phyloP scores from a whole-genome alignment of 2,888 invertebrate genomes.

The Eumacrocentrus americanus region DNA sequence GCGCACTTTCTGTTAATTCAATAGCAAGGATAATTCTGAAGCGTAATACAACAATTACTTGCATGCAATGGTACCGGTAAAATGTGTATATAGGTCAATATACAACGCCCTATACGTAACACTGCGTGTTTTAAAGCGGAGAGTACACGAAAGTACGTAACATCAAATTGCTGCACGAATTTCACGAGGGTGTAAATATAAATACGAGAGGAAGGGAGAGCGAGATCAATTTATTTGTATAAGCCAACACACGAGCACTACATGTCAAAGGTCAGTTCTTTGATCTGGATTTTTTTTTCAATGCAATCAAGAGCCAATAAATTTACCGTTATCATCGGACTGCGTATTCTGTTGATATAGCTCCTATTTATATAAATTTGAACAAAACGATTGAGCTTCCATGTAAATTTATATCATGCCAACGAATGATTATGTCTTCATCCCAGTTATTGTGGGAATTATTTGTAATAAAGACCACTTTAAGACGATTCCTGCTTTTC shows the following conservation, averaged over 20 bases:
- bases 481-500: no score
- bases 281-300: no score
- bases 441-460: background rate
- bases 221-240: conserved; percentile 2
- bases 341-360: no score
- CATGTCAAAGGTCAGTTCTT: no score
- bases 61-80: conserved; percentile 22
- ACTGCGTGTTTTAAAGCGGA: conserved; percentile 4
- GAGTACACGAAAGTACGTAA: conserved; percentile 4
- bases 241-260: no score
- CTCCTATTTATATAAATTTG: conserved; percentile 6
- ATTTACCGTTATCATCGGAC: background rate
- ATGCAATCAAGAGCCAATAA: no score
- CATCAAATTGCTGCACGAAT: no score
- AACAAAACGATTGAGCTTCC: conserved; percentile 14
- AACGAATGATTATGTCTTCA: background rate
- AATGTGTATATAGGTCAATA: no score
- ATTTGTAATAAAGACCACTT: background rate
- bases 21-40: conserved; percentile 16
- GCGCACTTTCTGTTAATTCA: conserved; percentile 6
- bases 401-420: background rate
- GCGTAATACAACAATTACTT: conserved; percentile 19
- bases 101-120: no score
- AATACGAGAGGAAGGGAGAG: conserved; percentile 3
- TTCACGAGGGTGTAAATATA: background rate